phyloP scores from a whole-genome alignment of 1,140 invertebrate species.

The Halictus rubicundus region DNA sequence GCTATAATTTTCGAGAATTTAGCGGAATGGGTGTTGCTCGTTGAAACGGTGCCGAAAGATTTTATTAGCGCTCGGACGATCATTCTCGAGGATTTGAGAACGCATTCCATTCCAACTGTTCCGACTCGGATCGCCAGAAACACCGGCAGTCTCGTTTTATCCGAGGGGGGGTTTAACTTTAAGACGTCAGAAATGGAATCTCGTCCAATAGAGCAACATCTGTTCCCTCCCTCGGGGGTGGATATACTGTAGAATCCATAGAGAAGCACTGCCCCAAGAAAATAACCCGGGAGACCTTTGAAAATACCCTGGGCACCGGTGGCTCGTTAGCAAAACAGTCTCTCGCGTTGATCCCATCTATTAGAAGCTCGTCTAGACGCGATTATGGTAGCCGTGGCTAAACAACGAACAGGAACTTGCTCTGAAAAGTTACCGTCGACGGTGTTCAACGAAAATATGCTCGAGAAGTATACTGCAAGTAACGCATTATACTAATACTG shows the following conservation, averaged over 20 bases:
- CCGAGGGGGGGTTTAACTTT: conserved; percentile 6
- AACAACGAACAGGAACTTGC: neutral
- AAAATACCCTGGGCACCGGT: conserved; percentile 20
- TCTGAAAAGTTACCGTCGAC: conserved; percentile 42
- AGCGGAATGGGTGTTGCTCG: too few relatives aligned
- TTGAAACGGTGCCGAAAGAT: too few relatives aligned
- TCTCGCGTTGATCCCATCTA: conserved; percentile 26
- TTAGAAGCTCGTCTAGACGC: conserved; percentile 41
- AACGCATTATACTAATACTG: neutral
- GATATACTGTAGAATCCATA: neutral
- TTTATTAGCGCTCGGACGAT: neutral
- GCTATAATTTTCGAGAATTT: too few relatives aligned
- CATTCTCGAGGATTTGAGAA: neutral
- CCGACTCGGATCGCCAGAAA: neutral
- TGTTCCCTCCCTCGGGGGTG: neutral
- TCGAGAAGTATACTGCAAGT: conserved; percentile 1
- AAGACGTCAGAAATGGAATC: conserved; percentile 40
- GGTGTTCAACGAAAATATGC: neutral
- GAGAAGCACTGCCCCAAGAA: neutral
- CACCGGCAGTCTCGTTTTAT: conserved; percentile 7
- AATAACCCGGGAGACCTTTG: conserved; percentile 31
- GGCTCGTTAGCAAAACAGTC: conserved; percentile 50
- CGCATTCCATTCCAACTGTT: neutral
- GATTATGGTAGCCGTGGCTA: conserved; percentile 22
- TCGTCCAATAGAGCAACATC: neutral